Evolutionary conservation across 2,113 vertebrate species (phyloP).

Genomic region (Willisornis vidua): DNA sequence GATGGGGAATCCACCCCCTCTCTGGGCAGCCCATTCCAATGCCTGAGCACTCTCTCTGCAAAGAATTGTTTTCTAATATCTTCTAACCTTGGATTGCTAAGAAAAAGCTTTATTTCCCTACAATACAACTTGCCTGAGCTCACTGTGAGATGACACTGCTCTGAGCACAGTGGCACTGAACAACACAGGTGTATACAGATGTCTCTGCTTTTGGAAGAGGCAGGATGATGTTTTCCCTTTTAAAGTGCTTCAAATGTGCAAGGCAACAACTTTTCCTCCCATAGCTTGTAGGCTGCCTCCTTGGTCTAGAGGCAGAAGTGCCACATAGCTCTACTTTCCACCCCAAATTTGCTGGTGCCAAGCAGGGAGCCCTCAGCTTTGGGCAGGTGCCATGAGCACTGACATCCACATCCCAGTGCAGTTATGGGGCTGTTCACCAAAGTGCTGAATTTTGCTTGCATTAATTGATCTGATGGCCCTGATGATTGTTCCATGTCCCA

Average conservation of each 20-base stretch:
- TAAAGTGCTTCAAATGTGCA: not conserved
- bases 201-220: not conserved
- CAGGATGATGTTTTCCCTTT: not conserved
- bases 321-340: not conserved
- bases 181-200: not conserved
- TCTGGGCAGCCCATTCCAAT: too few relatives aligned
- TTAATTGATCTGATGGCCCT: not conserved
- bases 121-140: not conserved
- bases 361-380: not conserved
- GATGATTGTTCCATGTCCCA: not conserved
- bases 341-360: not conserved
- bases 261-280: not conserved
- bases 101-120: not conserved
- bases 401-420: not conserved
- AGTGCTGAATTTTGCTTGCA: not conserved
- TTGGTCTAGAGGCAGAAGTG: not conserved
- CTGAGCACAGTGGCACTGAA: not conserved
- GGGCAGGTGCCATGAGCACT: accelerated
- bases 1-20: too few relatives aligned
- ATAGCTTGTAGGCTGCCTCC: not conserved
- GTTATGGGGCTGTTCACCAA: not conserved
- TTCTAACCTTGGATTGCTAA: not conserved
- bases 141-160: not conserved
- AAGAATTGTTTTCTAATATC: too few relatives aligned
- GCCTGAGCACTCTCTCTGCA: too few relatives aligned